phyloP scores from a whole-genome alignment of 2,797 vertebrate genomes.

The Poecilia gillii region DNA sequence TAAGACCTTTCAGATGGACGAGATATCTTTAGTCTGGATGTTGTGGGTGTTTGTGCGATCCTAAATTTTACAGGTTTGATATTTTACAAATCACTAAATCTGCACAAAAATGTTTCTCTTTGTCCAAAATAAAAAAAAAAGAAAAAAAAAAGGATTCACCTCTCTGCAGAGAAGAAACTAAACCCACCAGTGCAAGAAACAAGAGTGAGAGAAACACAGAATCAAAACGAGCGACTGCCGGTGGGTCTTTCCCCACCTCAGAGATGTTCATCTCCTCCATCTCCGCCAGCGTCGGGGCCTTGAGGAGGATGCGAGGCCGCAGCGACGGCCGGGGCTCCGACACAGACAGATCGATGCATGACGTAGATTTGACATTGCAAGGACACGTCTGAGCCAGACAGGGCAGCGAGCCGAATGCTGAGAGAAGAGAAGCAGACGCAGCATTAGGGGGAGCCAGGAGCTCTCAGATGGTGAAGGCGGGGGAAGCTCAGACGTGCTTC shows the following conservation, averaged over 20 bases:
- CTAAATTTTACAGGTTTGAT: background rate
- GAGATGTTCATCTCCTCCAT: constrained; percentile 97
- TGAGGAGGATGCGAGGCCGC: constrained; percentile 88
- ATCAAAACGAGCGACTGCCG: background rate
- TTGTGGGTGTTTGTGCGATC: background rate
- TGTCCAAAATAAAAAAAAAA: background rate
- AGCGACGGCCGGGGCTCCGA: constrained; percentile 50
- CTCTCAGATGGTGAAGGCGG: constrained; percentile 14
- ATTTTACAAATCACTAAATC: background rate
- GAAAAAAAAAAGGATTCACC: background rate
- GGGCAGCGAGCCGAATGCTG: constrained; percentile 93
- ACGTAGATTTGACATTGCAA: constrained; percentile 84
- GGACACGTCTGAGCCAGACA: constrained; percentile 87
- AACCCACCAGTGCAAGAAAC: background rate
- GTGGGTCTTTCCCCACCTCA: constrained; percentile 78
- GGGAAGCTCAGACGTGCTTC: background rate
- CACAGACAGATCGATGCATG: constrained; percentile 90
- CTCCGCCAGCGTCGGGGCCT: constrained; percentile 93
- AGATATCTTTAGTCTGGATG: background rate
- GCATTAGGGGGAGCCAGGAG: background rate
- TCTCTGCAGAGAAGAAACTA: background rate
- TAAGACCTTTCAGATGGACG: background rate
- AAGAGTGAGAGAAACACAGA: background rate
- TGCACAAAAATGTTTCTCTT: background rate
- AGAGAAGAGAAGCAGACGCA: constrained; percentile 27